Evolutionary conservation across 2,797 vertebrate species (phyloP).

Genomic region (Naso thynnoides): DNA sequence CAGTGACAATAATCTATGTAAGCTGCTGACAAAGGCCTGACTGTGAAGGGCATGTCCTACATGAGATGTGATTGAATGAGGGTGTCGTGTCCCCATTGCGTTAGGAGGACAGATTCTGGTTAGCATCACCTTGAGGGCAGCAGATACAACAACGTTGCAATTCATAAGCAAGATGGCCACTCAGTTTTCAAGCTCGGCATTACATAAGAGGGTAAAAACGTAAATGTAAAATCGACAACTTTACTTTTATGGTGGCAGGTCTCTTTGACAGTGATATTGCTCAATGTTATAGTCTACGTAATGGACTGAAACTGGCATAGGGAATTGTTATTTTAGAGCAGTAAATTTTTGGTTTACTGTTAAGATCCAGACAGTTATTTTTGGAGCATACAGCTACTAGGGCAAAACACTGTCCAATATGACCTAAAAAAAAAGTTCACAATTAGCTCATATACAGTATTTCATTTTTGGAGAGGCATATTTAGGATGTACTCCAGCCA

Average conservation of each 20-base stretch:
- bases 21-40: constrained; percentile 71
- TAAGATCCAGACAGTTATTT: too few relatives aligned
- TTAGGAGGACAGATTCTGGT: constrained; percentile 46
- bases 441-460: background rate
- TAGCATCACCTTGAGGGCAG: constrained; percentile 62
- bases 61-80: constrained; percentile 77
- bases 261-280: background rate
- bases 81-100: constrained; percentile 64
- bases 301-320: background rate
- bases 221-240: background rate
- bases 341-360: too few relatives aligned
- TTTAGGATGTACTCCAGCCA: too few relatives aligned
- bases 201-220: background rate
- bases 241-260: background rate
- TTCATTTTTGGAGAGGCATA: too few relatives aligned
- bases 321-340: too few relatives aligned
- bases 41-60: constrained; percentile 66
- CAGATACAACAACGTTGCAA: constrained; percentile 22
- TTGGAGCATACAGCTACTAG: background rate
- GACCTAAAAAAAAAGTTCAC: background rate
- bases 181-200: constrained; percentile 14
- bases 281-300: background rate
- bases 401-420: background rate
- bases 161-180: constrained; percentile 22
- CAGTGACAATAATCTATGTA: constrained; percentile 69